Evolutionary conservation across 1,140 invertebrate genomes (phyloP).

Genomic region (Monomorium pharaonis): DNA sequence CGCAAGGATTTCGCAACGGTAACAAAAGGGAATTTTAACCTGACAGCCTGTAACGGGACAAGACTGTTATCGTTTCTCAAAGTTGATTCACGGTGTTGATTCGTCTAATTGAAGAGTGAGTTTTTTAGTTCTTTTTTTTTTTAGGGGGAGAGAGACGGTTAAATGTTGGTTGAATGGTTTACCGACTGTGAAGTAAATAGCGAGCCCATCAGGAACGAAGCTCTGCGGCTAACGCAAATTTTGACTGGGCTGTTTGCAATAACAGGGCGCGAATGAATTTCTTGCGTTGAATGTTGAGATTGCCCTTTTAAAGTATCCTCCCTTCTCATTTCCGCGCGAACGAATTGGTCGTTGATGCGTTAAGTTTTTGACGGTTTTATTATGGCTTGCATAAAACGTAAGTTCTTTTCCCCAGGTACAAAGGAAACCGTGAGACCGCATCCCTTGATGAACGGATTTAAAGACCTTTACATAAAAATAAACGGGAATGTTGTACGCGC

Average conservation of each 20-base stretch:
- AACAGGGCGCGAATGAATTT: slow-evolving; percentile 38
- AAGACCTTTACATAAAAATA: not conserved
- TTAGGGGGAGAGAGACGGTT: slow-evolving; percentile 41
- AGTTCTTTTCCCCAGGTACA: not conserved
- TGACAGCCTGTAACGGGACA: not conserved
- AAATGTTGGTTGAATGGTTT: slow-evolving; percentile 55
- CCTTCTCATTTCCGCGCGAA: not conserved
- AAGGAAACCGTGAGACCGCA: not conserved
- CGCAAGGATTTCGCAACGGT: slow-evolving; percentile 30
- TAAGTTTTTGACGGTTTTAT: not conserved
- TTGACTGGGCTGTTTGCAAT: slow-evolving; percentile 41
- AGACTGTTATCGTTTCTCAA: slow-evolving; percentile 52
- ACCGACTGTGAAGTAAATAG: slow-evolving; percentile 48
- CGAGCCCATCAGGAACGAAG: slow-evolving; percentile 25
- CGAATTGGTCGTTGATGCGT: not conserved
- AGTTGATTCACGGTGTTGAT: slow-evolving; percentile 61
- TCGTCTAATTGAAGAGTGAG: slow-evolving; percentile 65
- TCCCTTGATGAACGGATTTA: not conserved
- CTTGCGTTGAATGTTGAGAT: not conserved
- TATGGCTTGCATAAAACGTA: not conserved
- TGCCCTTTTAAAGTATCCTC: not conserved
- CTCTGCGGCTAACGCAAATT: slow-evolving; percentile 49
- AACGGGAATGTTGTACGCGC: not conserved
- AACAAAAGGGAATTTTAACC: slow-evolving; percentile 50
- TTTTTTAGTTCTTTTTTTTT: slow-evolving; percentile 54